These are phyloP conservation scores for Manacus vitellinus DNA, from an alignment of 2,113 vertebrate species.

Conservation along the genomic window DNA sequence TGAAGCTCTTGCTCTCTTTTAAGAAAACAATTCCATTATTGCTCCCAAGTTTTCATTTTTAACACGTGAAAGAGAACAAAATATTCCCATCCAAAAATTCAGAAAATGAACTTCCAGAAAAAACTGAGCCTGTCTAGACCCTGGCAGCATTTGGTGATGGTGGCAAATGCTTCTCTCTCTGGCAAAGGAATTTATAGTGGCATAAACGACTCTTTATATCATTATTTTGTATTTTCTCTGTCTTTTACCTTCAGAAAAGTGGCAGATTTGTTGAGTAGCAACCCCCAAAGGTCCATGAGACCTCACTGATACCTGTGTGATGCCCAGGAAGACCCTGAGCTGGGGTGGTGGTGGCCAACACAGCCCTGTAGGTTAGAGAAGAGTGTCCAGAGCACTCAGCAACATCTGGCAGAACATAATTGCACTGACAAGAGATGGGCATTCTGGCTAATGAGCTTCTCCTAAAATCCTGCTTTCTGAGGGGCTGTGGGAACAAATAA, in stretches of 20 bases:
- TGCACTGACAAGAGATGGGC: neutral
- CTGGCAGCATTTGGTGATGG: neutral
- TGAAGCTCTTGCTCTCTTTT: neutral
- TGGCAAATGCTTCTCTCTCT: neutral
- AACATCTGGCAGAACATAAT: neutral
- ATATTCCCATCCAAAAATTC: neutral
- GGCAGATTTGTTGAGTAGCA: neutral
- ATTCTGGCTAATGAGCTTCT: neutral
- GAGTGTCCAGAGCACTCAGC: neutral
- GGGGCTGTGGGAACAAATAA: neutral
- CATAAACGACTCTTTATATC: neutral
- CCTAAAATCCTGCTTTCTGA: neutral
- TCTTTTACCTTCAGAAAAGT: neutral
- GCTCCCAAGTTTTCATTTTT: neutral
- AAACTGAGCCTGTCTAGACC: neutral
- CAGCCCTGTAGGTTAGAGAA: neutral
- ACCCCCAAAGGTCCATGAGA: neutral
- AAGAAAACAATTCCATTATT: neutral
- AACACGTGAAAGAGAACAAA: neutral
- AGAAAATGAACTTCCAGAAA: neutral
- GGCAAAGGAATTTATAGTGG: neutral
- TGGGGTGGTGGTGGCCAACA: neutral
- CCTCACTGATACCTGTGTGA: too few relatives aligned
- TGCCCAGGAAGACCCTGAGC: neutral
- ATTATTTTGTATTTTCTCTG: neutral